A percentile compares a stretch with the other conserved stretches of the same genome.
Evolutionary conservation across 2,888 invertebrate genomes (phyloP).

Genomic region (Sphaeridia pumilis): DNA sequence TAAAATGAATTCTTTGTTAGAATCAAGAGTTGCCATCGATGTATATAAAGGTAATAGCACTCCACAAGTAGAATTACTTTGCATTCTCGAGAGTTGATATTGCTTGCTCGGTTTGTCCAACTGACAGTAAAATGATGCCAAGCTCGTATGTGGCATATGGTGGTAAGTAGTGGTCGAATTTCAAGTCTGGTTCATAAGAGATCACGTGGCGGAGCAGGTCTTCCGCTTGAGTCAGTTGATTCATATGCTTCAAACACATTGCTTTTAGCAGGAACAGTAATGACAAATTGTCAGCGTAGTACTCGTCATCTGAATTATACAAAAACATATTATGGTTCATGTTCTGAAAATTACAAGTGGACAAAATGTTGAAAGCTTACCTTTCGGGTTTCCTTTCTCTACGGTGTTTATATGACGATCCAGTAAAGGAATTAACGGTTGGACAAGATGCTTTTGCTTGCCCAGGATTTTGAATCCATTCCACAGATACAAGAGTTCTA

Average conservation of each 20-base stretch:
- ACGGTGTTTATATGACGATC: constrained; percentile 43
- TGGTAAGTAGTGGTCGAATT: constrained; percentile 68
- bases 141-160: constrained; percentile 79
- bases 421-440: constrained; percentile 37
- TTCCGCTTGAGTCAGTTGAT: constrained; percentile 62
- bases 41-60: constrained; percentile 36
- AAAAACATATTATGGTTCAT: too few relatives aligned
- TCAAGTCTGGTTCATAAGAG: constrained; percentile 56
- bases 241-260: constrained; percentile 66
- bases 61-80: too few relatives aligned
- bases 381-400: constrained; percentile 38
- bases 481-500: constrained; percentile 86
- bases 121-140: constrained; percentile 62
- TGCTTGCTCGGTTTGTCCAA: constrained; percentile 56
- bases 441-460: constrained; percentile 48
- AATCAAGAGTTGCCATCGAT: too few relatives aligned
- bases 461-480: constrained; percentile 75
- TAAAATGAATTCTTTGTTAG: constrained; percentile 38
- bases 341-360: background rate
- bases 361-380: background rate
- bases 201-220: constrained; percentile 56
- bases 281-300: constrained; percentile 59
- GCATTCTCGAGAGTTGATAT: constrained; percentile 63
- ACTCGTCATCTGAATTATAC: constrained; percentile 26
- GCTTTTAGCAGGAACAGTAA: constrained; percentile 68